A percentile compares a stretch with the other conserved stretches of the same genome.
These are phyloP conservation scores for Caenorhabditis parvicauda DNA, from an alignment of 2,888 invertebrate species.

Conservation along the genomic window DNA sequence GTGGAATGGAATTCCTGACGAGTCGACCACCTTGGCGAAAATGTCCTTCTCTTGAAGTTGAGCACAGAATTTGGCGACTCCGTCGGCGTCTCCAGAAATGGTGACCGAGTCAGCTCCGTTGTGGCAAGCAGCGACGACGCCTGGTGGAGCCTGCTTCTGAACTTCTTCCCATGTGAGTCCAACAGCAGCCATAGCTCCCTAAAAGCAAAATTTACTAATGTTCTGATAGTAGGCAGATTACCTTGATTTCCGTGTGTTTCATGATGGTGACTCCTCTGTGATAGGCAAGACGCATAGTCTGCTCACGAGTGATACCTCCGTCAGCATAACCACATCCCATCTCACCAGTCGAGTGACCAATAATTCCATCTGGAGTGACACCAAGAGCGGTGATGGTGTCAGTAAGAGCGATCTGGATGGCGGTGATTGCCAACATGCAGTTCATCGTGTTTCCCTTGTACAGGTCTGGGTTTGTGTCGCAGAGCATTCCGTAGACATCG, in stretches of 20 bases:
- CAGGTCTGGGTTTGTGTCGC: slow-evolving; percentile 70
- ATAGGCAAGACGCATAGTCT: slow-evolving; percentile 88
- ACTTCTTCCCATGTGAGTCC: slow-evolving; percentile 80
- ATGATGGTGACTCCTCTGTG: slow-evolving; percentile 76
- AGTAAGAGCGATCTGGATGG: slow-evolving; percentile 92
- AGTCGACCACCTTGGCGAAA: slow-evolving; percentile 71
- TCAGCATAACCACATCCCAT: slow-evolving; percentile 94
- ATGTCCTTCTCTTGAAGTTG: slow-evolving; percentile 68
- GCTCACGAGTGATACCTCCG: slow-evolving; percentile 88
- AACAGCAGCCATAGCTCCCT: slow-evolving; percentile 82
- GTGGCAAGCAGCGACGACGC: slow-evolving; percentile 85
- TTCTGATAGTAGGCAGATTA: not conserved
- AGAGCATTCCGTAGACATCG: slow-evolving; percentile 79
- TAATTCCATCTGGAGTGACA: slow-evolving; percentile 83
- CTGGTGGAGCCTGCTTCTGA: slow-evolving; percentile 73
- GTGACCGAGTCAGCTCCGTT: slow-evolving; percentile 91
- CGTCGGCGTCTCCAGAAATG: slow-evolving; percentile 76
- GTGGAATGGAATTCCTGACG: slow-evolving; percentile 89
- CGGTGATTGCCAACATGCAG: slow-evolving; percentile 89
- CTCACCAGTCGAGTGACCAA: slow-evolving; percentile 91
- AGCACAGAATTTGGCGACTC: slow-evolving; percentile 41
- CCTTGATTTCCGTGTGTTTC: slow-evolving; percentile 46
- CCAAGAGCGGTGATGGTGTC: slow-evolving; percentile 77
- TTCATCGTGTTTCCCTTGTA: slow-evolving; percentile 77
- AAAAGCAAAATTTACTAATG: not conserved